phyloP scores from a whole-genome alignment of 2,113 vertebrate species.

The Symphodus melops region DNA sequence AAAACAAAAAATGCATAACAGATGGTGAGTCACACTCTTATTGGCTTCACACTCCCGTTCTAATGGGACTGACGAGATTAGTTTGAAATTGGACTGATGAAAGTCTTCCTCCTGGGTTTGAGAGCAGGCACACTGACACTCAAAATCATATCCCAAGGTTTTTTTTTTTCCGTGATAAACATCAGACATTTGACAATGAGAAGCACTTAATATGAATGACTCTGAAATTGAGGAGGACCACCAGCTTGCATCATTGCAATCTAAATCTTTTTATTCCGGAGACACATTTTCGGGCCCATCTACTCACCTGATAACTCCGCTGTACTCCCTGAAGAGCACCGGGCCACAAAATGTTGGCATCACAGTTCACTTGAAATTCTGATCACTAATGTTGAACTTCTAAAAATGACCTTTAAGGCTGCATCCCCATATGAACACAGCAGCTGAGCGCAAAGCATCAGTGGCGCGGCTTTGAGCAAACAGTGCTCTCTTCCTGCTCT shows the following conservation, averaged over 20 bases:
- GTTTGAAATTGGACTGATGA: constrained; percentile 56
- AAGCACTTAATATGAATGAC: constrained; percentile 35
- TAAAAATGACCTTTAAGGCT: constrained; percentile 76
- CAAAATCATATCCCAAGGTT: constrained; percentile 19
- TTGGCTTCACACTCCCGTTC: background rate
- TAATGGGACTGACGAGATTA: constrained; percentile 38
- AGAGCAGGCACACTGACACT: background rate
- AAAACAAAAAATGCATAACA: constrained; percentile 19
- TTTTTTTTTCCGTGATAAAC: constrained; percentile 39
- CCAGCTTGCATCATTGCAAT: constrained; percentile 26
- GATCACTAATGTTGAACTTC: constrained; percentile 79
- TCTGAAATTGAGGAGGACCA: background rate
- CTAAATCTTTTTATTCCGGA: constrained; percentile 9
- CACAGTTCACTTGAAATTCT: constrained; percentile 77
- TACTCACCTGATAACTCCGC: constrained; percentile 17
- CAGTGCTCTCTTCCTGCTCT: constrained; percentile 29
- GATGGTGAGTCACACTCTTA: constrained; percentile 28
- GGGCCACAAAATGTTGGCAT: constrained; percentile 43
- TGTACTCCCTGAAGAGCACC: constrained; percentile 18
- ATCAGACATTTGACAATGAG: constrained; percentile 26
- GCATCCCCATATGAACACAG: constrained; percentile 63
- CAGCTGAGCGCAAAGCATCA: constrained; percentile 54
- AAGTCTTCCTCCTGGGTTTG: constrained; percentile 45
- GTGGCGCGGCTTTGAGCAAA: constrained; percentile 61
- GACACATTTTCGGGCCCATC: background rate